Percentiles rank a stretch among this genome's conserved stretches.
Conservation (phyloP, 2,797 vertebrate species). For the Brachyrhaphis roseni region DNA sequence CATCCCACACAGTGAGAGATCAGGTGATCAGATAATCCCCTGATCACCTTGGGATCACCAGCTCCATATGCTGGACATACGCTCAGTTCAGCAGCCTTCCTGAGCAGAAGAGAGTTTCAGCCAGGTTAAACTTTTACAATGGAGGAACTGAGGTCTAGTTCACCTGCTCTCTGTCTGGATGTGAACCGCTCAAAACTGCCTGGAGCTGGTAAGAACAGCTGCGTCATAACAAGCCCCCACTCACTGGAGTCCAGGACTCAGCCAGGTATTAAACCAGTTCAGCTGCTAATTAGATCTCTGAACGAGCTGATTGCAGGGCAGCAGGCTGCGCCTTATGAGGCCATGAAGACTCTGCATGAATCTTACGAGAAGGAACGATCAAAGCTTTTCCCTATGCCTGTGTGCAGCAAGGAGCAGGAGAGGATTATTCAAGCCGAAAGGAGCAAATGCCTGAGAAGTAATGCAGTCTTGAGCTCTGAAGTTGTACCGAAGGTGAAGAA, state of each 20-base stretch:
- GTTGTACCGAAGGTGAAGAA: slow-evolving; percentile 28
- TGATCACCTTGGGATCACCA: slow-evolving; percentile 21
- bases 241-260: slow-evolving; percentile 65
- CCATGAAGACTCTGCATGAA: slow-evolving; percentile 71
- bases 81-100: neutral
- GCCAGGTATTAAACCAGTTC: slow-evolving; percentile 67
- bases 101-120: neutral
- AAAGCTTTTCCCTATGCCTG: slow-evolving; percentile 50
- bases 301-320: slow-evolving; percentile 65
- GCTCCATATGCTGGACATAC: slow-evolving; percentile 6
- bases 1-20: neutral
- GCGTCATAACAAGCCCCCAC: slow-evolving; percentile 62
- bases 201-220: slow-evolving; percentile 53
- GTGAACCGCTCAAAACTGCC: slow-evolving; percentile 62
- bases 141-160: slow-evolving; percentile 51
- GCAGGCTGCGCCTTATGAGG: slow-evolving; percentile 45
- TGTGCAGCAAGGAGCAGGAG: slow-evolving; percentile 71
- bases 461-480: slow-evolving; percentile 37
- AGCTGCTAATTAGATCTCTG: slow-evolving; percentile 75
- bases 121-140: slow-evolving; percentile 44
- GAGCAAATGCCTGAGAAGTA: slow-evolving; percentile 33
- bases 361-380: slow-evolving; percentile 73
- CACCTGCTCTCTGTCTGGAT: slow-evolving; percentile 58
- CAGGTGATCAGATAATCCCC: slow-evolving; percentile 56
- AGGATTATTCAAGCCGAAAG: slow-evolving; percentile 59